Percentiles rank a stretch among this genome's conserved stretches.
Evolutionary conservation across 2,113 vertebrate species (phyloP).

Genomic region (Lota lota): DNA sequence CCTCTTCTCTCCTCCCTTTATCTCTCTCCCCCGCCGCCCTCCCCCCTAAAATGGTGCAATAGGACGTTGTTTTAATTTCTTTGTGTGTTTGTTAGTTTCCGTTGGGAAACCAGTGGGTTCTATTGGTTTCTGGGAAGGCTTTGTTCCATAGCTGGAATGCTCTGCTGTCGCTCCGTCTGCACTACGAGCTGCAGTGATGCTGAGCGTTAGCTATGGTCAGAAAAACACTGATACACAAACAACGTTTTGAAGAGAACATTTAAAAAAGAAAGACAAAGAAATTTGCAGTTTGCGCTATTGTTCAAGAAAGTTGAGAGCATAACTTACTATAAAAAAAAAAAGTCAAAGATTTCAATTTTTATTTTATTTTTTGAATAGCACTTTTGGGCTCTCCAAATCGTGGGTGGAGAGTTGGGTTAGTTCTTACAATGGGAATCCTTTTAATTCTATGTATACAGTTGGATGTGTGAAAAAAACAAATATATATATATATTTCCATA

Average conservation of each 20-base stretch:
- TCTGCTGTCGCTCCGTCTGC: slow-evolving; percentile 66
- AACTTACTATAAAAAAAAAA: slow-evolving; percentile 76
- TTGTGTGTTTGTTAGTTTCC: slow-evolving; percentile 19
- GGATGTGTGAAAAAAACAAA: slow-evolving; percentile 66
- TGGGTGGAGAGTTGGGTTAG: slow-evolving; percentile 69
- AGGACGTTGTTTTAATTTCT: slow-evolving; percentile 65
- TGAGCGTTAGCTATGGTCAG: slow-evolving; percentile 60
- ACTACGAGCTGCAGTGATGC: slow-evolving; percentile 63
- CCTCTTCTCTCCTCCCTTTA: slow-evolving; percentile 70
- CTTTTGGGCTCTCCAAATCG: slow-evolving; percentile 78
- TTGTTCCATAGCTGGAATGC: slow-evolving; percentile 74
- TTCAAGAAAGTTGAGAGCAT: slow-evolving; percentile 69
- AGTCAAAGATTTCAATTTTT: slow-evolving; percentile 54
- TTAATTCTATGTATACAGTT: slow-evolving; percentile 77
- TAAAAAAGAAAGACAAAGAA: slow-evolving; percentile 48
- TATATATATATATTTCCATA: slow-evolving; percentile 69
- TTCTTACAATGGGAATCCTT: slow-evolving; percentile 70
- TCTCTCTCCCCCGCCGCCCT: slow-evolving; percentile 38
- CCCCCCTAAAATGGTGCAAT: slow-evolving; percentile 78
- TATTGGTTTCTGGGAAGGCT: slow-evolving; percentile 58
- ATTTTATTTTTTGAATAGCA: slow-evolving; percentile 73
- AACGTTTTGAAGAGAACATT: background rate
- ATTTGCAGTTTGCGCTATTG: slow-evolving; percentile 61
- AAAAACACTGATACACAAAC: slow-evolving; percentile 47
- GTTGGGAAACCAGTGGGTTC: slow-evolving; percentile 51